Evolutionary conservation across 2,888 invertebrate genomes (phyloP), one percentile per base, ranked within the genome.

Genomic region (Apomyelois bistriatella): DNA sequence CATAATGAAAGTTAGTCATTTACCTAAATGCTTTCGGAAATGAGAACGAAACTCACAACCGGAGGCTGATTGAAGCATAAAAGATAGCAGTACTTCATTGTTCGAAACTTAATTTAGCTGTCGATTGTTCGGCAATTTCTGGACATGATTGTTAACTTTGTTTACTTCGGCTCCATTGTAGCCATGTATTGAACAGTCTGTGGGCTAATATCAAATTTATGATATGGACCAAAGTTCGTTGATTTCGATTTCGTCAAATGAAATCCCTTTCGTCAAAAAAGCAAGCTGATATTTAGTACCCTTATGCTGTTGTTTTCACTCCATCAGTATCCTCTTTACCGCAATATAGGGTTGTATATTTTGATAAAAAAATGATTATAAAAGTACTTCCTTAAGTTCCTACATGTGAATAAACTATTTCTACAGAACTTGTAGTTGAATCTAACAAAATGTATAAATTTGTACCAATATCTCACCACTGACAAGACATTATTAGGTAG

Each of bases 1-100:
- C 13, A 38, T 48, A 37, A 48, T 48, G 37, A 48, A 48, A 48
- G 48, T 48, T 48, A 38, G 48, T 48, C 37, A 32, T 32, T 32
- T 32, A 3, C 22, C 13, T 38, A 38, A 38, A 36, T 36, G n/a
- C n/a, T 36, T 36, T n/a, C 1, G n/a, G n/a, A 36, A 36, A 36
- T 38, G 13, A 13, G 13, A 9, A 16, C 40, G 10, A 15, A 40
- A 40, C 40, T 9, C 6, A 6, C 37, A 12, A 37, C 12, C 10
- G 10, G 10, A 38, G 13, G 40, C 40, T 40, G 40, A 40, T 40
- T 40, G 40, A 40, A 6, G 10, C 16, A 40, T 40, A 40, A 40
- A 40, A 40, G 40, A 40, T 40, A 38, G 15, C 7, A 38, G 13
- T 16, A 40, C 40, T 40, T 40, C 42, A 43, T 43, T 43, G 42